Evolutionary conservation across 2,113 vertebrate species (phyloP).

Genomic region (Perccottus glenii): DNA sequence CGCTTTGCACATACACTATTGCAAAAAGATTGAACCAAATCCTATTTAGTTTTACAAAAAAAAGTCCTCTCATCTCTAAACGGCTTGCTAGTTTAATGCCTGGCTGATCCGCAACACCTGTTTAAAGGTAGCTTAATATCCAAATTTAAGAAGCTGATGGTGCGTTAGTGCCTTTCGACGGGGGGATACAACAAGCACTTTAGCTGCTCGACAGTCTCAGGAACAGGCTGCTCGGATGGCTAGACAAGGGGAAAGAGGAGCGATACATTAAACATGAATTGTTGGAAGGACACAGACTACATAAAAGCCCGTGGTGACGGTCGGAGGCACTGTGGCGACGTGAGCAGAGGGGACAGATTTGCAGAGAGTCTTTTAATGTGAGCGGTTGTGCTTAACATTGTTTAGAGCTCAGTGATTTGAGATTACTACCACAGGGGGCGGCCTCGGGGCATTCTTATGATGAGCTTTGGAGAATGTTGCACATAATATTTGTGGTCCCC

Average conservation of each 20-base stretch:
- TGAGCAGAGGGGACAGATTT: slow-evolving; percentile 69
- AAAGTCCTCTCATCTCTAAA: not conserved
- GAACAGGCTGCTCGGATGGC: slow-evolving; percentile 47
- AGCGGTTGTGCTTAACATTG: slow-evolving; percentile 74
- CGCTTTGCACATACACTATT: slow-evolving; percentile 25
- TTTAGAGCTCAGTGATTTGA: slow-evolving; percentile 80
- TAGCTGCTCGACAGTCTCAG: slow-evolving; percentile 45
- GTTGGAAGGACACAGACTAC: slow-evolving; percentile 75
- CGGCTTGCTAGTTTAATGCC: slow-evolving; percentile 18
- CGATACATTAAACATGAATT: slow-evolving; percentile 81
- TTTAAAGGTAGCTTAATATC: slow-evolving; percentile 40
- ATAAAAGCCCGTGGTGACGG: slow-evolving; percentile 73
- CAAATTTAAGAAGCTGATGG: slow-evolving; percentile 35
- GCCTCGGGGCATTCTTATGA: slow-evolving; percentile 71
- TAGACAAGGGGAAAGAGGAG: slow-evolving; percentile 57
- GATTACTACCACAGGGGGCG: slow-evolving; percentile 70
- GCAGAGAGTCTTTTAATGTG: slow-evolving; percentile 70
- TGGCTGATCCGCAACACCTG: slow-evolving; percentile 34
- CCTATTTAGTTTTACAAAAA: not conserved
- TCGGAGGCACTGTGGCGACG: slow-evolving; percentile 56
- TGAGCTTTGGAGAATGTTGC: slow-evolving; percentile 69
- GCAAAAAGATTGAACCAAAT: slow-evolving; percentile 15
- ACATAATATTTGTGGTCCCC: slow-evolving; percentile 27
- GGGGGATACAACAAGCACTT: slow-evolving; percentile 52
- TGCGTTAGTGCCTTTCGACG: slow-evolving; percentile 30